Evolutionary conservation across 2,888 invertebrate species (phyloP), one percentile per base, ranked within the genome.

Genomic region (Lasioglossum malachurum): DNA sequence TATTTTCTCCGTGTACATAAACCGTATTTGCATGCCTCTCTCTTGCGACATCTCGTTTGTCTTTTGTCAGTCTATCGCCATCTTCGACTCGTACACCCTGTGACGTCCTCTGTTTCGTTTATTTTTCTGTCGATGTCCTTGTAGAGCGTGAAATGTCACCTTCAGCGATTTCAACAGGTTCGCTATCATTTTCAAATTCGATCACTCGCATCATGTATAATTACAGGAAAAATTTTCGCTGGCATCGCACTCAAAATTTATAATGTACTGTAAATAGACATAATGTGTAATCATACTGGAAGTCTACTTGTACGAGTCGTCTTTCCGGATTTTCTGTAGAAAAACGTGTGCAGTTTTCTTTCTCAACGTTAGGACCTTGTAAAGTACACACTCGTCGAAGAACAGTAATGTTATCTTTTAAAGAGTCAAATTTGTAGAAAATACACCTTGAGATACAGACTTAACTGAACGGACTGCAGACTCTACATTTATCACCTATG

Each of bases 1-100:
- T 23, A 49, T n/a, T 53, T 8, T 53, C 75, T 27, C 73, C 49
- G 60, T 89, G 84, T 89, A 89, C 75, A 89, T 87, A 89, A 74
- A 53, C 31, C 35, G 72, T 87, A 77, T 89, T 67, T 87, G 89
- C 90, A 89, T 89, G 90, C 79, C 23, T 67, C 31, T 67, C 31
- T 87, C 78, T 60, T 76, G 75, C 46, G 72, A 82, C 35, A 78
- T 60, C 19, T 27, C 71, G 72, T 85, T 64, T 77, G 64, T 46
- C 31, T 84, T 81, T 69, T 53, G 53, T 49, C 76, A 16, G 46
- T 67, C 64, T 53, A 27, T 69, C 41, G 31, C 16, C 64, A 64
- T 31, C 27, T 16, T 64, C 31, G n/a, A 31, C 27, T 64, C 64
- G 64, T 16, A 2, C 16, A 53, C 16, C 64, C 16, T 31, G 31